phyloP scores from a whole-genome alignment of 1,140 invertebrate genomes.

The Lepeophtheirus salmonis region DNA sequence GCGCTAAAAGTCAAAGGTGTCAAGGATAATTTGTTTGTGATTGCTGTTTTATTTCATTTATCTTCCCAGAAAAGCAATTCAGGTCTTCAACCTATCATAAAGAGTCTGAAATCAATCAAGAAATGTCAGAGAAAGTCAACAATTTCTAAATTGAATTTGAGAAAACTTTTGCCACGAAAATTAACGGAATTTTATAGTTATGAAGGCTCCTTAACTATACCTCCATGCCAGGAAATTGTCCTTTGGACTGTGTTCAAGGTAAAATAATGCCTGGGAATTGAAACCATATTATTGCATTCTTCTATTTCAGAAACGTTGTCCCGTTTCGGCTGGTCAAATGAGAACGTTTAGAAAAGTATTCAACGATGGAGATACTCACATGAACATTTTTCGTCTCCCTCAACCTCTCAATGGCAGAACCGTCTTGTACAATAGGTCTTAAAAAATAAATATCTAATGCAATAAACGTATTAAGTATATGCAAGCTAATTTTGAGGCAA shows the following conservation, averaged over 20 bases:
- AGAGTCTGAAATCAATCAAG: background rate
- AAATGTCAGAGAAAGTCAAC: background rate
- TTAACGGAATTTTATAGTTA: conserved; percentile 45
- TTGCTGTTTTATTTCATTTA: background rate
- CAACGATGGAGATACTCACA: too few relatives aligned
- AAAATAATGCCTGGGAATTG: too few relatives aligned
- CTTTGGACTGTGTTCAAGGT: conserved; percentile 33
- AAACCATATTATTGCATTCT: too few relatives aligned
- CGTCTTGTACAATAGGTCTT: too few relatives aligned
- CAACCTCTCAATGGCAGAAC: too few relatives aligned
- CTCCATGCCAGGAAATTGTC: conserved; percentile 35
- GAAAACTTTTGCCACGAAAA: background rate
- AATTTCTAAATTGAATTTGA: background rate
- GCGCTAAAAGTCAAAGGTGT: conserved; percentile 30
- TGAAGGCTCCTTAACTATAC: conserved; percentile 40
- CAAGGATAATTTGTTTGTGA: background rate
- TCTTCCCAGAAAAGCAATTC: background rate
- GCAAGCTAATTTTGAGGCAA: too few relatives aligned
- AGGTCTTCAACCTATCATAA: background rate
- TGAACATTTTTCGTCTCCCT: too few relatives aligned
- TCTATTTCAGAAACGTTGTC: too few relatives aligned
- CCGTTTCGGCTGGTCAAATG: too few relatives aligned
- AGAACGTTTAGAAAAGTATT: too few relatives aligned
- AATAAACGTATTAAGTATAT: too few relatives aligned
- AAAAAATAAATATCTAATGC: too few relatives aligned